phyloP scores from a whole-genome alignment of 2,113 vertebrate species.

The Leucoraja erinaceus region DNA sequence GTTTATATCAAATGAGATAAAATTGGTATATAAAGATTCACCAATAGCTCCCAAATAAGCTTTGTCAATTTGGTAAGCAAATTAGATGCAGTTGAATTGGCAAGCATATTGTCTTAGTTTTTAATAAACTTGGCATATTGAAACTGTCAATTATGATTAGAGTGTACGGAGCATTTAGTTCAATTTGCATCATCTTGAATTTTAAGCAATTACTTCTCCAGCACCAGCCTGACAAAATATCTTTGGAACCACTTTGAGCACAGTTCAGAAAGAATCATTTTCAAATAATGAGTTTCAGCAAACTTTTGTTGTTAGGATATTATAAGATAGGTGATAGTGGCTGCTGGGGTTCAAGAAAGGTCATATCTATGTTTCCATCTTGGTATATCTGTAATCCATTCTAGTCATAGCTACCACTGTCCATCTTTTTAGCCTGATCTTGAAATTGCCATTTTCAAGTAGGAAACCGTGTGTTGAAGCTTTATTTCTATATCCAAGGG shows the following conservation, averaged over 20 bases:
- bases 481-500: not conserved
- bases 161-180: not conserved
- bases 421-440: not conserved
- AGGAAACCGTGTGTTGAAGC: not conserved
- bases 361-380: not conserved
- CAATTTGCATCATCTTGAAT: not conserved
- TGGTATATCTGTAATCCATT: not conserved
- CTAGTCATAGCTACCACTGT: not conserved
- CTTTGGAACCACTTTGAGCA: not conserved
- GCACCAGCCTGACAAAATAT: not conserved
- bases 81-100: not conserved
- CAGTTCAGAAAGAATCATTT: not conserved
- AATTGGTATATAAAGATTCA: not conserved
- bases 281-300: not conserved
- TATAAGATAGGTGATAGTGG: not conserved
- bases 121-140: not conserved
- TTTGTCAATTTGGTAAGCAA: not conserved
- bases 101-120: not conserved
- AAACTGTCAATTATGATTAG: not conserved
- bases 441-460: not conserved
- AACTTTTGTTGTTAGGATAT: not conserved
- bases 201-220: not conserved
- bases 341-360: not conserved
- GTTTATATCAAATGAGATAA: no score
- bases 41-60: not conserved